Evolutionary conservation across 2,113 vertebrate species (phyloP), one percentile per base, ranked within the genome.

Genomic region (Eupsittula cactorum): DNA sequence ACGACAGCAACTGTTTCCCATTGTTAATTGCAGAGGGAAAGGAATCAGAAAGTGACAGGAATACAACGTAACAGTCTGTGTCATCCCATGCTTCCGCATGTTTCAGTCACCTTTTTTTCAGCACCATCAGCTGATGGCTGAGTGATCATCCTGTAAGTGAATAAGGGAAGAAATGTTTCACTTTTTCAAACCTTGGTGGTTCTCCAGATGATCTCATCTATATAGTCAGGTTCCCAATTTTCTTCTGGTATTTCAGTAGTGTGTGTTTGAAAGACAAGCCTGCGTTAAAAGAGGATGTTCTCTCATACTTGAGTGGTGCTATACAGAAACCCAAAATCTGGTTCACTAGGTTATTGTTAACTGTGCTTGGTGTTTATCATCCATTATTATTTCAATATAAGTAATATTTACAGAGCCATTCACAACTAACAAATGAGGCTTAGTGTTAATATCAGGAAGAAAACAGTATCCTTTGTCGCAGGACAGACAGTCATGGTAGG

Each of bases 11-110:
- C 24, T 37, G 1, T 53, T 91, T 74, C 28, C 9, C 76, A 0
- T 59, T 75, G 42, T 82, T 42, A 25, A 3, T 15, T 6, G 19
- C 35, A 57, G 39, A 65, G 21, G 21, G 28, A 46, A 86, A 60
- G 35, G 57, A 76, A 63, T 53, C 21, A 11, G 17, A 23, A 35
- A 44, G 63, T 15, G 18, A 20, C 6, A 68, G 47, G 37, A 68
- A 28, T 33, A 10, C 27, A 39, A 0, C 33, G 37, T 31, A 75
- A 63, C 10, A 67, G 37, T 28, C 33, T 65, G 39, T 60, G 41
- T 47, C 64, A n/a, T 41, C 41, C 13, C 65, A 44, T 84, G 35
- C 41, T 42, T 57, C 46, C 41, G 0, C 0, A 0, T 60, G 55
- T 47, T 68, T 82, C 49, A 31, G 25, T 63, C 39, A 64, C 15